Evolutionary conservation across 2,888 invertebrate species (phyloP).

Genomic region (Rhimphoctona megacephalus): DNA sequence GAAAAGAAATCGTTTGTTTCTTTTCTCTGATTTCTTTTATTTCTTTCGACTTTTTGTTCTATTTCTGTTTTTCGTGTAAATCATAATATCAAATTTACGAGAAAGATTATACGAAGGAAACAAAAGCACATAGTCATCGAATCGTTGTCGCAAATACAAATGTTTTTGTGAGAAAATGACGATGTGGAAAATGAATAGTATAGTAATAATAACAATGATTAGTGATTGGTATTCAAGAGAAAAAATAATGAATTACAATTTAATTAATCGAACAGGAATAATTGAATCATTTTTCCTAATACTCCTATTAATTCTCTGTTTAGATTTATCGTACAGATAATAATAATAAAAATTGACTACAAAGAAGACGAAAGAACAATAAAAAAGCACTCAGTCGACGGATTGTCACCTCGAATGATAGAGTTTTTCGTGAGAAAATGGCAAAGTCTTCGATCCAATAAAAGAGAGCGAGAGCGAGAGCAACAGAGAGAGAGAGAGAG

Average conservation of each 20-base stretch:
- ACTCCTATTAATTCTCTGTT: neutral
- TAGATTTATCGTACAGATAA: neutral
- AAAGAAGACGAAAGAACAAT: neutral
- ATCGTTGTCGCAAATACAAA: neutral
- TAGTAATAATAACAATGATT: neutral
- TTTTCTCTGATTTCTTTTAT: neutral
- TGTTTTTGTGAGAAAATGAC: neutral
- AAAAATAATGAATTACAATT: neutral
- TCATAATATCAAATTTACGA: neutral
- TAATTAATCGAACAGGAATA: neutral
- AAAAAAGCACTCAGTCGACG: conserved; percentile 6
- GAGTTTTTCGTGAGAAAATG: conserved; percentile 13
- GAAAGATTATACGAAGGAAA: neutral
- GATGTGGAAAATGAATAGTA: too few relatives aligned
- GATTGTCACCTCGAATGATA: neutral
- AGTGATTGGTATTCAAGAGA: neutral
- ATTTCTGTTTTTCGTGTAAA: neutral
- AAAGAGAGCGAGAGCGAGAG: neutral
- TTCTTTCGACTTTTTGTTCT: too few relatives aligned
- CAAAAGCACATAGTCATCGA: neutral
- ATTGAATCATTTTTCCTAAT: neutral
- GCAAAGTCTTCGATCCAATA: neutral
- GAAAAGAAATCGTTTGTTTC: neutral
- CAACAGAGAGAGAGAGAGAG: too few relatives aligned
- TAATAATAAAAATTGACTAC: neutral